Evolutionary conservation across 2,888 invertebrate genomes (phyloP).

Genomic region (Sarcophaga caerulescens): DNA sequence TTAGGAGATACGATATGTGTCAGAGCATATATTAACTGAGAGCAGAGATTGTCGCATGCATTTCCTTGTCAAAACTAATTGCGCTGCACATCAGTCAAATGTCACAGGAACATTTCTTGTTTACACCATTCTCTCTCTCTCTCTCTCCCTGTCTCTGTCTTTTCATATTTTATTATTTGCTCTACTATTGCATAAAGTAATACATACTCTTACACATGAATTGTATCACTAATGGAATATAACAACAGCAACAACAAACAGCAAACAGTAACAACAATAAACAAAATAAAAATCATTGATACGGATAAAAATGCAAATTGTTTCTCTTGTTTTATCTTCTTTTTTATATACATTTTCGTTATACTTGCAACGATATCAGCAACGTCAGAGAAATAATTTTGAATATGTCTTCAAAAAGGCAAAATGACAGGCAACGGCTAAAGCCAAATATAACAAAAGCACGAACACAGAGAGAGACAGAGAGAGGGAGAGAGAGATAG

Average conservation of each 20-base stretch:
- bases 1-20: slow-evolving; percentile 53
- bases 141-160: background rate
- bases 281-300: background rate
- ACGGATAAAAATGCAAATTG: slow-evolving; percentile 13
- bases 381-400: slow-evolving; percentile 45
- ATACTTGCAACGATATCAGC: slow-evolving; percentile 3
- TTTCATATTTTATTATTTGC: slow-evolving; percentile 16
- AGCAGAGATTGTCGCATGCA: slow-evolving; percentile 63
- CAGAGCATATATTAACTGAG: slow-evolving; percentile 59
- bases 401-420: slow-evolving; percentile 26
- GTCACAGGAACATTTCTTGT: slow-evolving; percentile 61
- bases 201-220: background rate
- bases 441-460: background rate
- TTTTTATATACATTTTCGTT: background rate
- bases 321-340: slow-evolving; percentile 2
- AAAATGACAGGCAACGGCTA: slow-evolving; percentile 22
- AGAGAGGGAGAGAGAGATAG: too few relatives aligned
- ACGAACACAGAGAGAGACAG: background rate
- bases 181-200: background rate
- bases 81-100: slow-evolving; percentile 69
- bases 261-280: background rate
- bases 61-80: slow-evolving; percentile 70
- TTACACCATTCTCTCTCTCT: background rate
- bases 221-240: slow-evolving; percentile 7
- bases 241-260: background rate